phyloP scores from a whole-genome alignment of 2,113 vertebrate genomes.

The Esox niger region DNA sequence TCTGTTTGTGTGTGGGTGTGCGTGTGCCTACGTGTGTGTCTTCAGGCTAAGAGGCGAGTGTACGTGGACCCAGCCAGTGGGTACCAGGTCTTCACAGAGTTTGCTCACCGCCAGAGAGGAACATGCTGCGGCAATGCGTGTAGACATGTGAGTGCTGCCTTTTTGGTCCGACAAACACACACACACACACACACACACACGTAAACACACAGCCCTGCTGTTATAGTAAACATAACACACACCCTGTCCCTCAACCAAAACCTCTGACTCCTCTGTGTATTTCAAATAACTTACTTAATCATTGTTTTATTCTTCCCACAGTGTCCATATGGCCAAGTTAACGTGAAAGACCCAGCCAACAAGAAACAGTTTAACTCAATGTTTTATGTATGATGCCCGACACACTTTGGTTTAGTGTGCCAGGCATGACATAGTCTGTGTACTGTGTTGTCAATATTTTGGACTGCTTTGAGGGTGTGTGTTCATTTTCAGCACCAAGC shows the following conservation, averaged over 20 bases:
- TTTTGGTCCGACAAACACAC: slow-evolving; percentile 9
- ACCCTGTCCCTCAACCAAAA: background rate
- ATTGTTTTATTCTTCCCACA: slow-evolving; percentile 67
- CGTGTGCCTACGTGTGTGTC: slow-evolving; percentile 39
- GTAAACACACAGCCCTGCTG: background rate
- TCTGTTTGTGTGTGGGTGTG: slow-evolving; percentile 38
- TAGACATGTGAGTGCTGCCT: slow-evolving; percentile 77
- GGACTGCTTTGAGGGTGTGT: slow-evolving; percentile 54
- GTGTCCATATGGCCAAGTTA: slow-evolving; percentile 84
- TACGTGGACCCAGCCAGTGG: slow-evolving; percentile 77
- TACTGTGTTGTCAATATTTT: slow-evolving; percentile 59
- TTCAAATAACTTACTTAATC: slow-evolving; percentile 32
- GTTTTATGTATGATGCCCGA: slow-evolving; percentile 70
- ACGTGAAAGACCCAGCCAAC: slow-evolving; percentile 80
- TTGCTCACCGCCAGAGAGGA: slow-evolving; percentile 76
- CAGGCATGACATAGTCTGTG: slow-evolving; percentile 31
- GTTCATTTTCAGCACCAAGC: slow-evolving; percentile 61
- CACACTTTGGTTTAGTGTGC: slow-evolving; percentile 25
- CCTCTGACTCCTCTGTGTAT: background rate
- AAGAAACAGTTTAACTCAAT: slow-evolving; percentile 77
- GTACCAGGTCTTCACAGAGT: slow-evolving; percentile 71
- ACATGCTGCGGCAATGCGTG: slow-evolving; percentile 76
- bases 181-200: background rate
- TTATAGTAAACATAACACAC: background rate
- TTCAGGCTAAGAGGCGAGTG: slow-evolving; percentile 75